Evolutionary conservation across 1,140 invertebrate species (phyloP).

Genomic region (Archivesica marissinica): DNA sequence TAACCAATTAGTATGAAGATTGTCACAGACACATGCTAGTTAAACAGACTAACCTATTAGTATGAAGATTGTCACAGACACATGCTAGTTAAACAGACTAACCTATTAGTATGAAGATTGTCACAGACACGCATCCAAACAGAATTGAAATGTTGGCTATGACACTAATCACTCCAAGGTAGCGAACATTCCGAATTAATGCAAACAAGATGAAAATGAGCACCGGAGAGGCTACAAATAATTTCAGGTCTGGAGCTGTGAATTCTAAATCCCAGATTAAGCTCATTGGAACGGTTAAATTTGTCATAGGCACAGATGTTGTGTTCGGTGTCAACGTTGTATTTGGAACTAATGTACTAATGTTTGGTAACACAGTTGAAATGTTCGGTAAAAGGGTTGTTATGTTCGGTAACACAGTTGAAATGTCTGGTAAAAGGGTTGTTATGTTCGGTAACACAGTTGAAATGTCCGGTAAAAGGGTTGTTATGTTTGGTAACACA

Average conservation of each 20-base stretch:
- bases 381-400: neutral
- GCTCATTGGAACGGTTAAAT: neutral
- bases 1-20: too few relatives aligned
- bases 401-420: neutral
- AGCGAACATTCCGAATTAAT: slow-evolving; percentile 76
- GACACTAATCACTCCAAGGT: slow-evolving; percentile 76
- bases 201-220: slow-evolving; percentile 79
- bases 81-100: neutral
- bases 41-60: too few relatives aligned
- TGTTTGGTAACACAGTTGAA: neutral
- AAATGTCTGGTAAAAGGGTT: neutral
- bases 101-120: slow-evolving; percentile 70
- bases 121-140: slow-evolving; percentile 76
- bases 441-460: neutral
- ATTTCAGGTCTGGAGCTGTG: slow-evolving; percentile 70
- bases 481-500: neutral
- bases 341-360: neutral
- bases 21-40: too few relatives aligned
- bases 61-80: too few relatives aligned
- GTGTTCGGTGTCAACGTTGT: slow-evolving; percentile 8
- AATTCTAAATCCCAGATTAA: slow-evolving; percentile 33
- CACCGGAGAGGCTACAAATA: slow-evolving; percentile 76
- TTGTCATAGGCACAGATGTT: slow-evolving; percentile 22
- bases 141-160: slow-evolving; percentile 79
- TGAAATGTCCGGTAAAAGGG: too few relatives aligned